Evolutionary conservation across 2,797 vertebrate species (phyloP).

Genomic region (Bucorvus abyssinicus): DNA sequence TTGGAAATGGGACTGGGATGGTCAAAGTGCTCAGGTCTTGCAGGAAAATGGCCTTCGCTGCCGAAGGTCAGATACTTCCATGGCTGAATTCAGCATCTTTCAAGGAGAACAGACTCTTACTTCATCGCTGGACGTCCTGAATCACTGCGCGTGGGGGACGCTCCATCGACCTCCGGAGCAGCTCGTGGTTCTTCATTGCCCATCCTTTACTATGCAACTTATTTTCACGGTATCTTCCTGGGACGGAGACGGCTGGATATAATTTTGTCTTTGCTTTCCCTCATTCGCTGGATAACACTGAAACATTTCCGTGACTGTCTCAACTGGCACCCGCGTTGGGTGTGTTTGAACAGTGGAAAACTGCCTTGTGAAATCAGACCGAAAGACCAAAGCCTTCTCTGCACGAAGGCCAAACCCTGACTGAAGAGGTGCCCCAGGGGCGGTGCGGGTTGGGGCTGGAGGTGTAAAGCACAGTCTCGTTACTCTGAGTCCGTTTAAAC

Average conservation of each 20-base stretch:
- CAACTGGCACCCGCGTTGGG: neutral
- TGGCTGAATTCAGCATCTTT: neutral
- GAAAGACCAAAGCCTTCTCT: neutral
- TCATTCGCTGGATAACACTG: neutral
- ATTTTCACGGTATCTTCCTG: neutral
- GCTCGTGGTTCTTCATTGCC: neutral
- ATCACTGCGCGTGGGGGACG: rapidly evolving
- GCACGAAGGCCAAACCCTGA: neutral
- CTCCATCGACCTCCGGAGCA: neutral
- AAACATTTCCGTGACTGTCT: neutral
- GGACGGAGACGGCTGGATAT: neutral
- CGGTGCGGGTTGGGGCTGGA: neutral
- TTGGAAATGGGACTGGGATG: neutral
- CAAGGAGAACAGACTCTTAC: neutral
- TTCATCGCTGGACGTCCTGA: neutral
- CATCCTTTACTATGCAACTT: neutral
- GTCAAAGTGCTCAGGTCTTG: neutral
- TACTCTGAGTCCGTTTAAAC: neutral
- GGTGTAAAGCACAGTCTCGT: neutral
- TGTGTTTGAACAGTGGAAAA: neutral
- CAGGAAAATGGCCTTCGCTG: neutral
- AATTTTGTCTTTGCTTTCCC: conserved; percentile 51
- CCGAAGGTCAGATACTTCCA: neutral
- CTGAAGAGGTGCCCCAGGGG: neutral
- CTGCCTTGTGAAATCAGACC: neutral